A percentile compares a stretch with the other conserved stretches of the same genome.
These are phyloP conservation scores for Macrophya annulata DNA, from an alignment of 2,888 invertebrate genomes.

Conservation along the genomic window DNA sequence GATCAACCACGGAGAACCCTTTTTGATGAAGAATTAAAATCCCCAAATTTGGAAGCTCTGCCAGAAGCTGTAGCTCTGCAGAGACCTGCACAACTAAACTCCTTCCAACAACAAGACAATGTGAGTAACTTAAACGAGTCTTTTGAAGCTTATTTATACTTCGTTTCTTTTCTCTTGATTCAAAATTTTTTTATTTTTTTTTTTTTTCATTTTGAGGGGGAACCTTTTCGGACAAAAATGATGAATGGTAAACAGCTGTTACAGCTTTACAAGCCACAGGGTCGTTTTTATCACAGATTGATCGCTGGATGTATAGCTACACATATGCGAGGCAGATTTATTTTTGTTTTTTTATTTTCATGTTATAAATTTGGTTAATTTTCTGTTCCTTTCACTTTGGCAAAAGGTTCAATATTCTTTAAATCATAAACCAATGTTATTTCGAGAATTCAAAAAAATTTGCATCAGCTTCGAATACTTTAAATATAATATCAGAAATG, in stretches of 20 bases:
- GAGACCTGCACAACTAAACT: constrained; percentile 57
- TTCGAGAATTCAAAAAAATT: not conserved
- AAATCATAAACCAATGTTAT: not conserved
- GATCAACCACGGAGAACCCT: constrained; percentile 59
- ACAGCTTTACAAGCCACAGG: constrained; percentile 2
- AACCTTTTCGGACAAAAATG: not conserved
- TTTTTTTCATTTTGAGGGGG: too few relatives aligned
- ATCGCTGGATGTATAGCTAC: constrained; percentile 11
- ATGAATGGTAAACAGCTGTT: constrained; percentile 21
- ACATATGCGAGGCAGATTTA: not conserved
- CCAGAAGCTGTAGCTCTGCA: constrained; percentile 58
- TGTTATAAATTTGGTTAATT: not conserved
- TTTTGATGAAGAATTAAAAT: constrained; percentile 67
- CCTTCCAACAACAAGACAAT: constrained; percentile 62
- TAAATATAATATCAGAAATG: not conserved
- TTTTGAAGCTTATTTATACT: not conserved
- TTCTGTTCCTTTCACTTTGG: not conserved
- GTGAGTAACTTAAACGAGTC: constrained; percentile 62
- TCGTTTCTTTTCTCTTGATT: not conserved
- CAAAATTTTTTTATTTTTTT: not conserved
- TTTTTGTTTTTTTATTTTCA: not conserved
- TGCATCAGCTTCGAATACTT: constrained; percentile 1
- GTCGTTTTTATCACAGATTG: not conserved
- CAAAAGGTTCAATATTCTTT: not conserved
- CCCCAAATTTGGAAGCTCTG: constrained; percentile 65